These are phyloP conservation scores for Apotomis turbidana DNA, from an alignment of 2,888 invertebrate species.

Conservation along the genomic window DNA sequence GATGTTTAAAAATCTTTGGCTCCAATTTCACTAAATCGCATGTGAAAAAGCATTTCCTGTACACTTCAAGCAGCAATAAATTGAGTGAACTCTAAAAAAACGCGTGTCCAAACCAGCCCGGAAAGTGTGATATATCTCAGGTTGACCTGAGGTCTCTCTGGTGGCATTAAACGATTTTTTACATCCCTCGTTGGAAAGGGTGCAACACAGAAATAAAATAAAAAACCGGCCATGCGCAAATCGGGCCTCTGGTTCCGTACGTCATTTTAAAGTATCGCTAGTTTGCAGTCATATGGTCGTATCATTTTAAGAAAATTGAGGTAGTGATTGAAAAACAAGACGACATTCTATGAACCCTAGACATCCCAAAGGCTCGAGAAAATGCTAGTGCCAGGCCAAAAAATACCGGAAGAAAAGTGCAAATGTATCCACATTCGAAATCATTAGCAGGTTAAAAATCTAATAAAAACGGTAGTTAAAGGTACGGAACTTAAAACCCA, in stretches of 20 bases:
- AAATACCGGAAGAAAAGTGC: no score
- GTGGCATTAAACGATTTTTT: slow-evolving; percentile 24
- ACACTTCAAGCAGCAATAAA: background rate
- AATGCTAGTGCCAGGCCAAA: no score
- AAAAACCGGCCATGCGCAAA: slow-evolving; percentile 3
- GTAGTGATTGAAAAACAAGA: no score
- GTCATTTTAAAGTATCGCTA: background rate
- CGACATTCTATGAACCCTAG: no score
- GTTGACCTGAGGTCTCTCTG: slow-evolving; percentile 14
- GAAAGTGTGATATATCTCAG: slow-evolving; percentile 15
- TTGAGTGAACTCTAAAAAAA: background rate
- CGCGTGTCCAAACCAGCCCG: background rate
- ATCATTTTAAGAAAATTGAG: no score
- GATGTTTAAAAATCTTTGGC: no score
- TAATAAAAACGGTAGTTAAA: no score
- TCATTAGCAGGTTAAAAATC: no score
- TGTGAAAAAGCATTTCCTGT: background rate
- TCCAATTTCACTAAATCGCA: no score
- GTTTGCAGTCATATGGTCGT: no score
- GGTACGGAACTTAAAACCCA: background rate
- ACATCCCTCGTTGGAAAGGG: slow-evolving; percentile 21
- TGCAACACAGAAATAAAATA: slow-evolving; percentile 16
- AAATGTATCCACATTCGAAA: no score
- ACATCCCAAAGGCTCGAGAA: no score
- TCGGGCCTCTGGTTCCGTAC: slow-evolving; percentile 9